These are phyloP conservation scores for Uloborus diversus DNA, from an alignment of 1,140 invertebrate genomes.

Conservation along the genomic window DNA sequence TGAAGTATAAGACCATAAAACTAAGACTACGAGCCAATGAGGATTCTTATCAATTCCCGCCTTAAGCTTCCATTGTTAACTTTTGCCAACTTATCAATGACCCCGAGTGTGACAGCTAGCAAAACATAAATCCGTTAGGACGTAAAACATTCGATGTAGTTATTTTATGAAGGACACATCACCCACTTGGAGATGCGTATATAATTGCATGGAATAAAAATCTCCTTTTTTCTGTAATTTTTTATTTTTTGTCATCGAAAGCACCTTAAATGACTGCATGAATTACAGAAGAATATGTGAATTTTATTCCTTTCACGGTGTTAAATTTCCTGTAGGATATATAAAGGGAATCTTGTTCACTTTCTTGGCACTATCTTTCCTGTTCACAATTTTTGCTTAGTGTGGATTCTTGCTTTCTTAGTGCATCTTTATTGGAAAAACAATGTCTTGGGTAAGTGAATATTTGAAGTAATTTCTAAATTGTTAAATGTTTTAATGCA, in stretches of 20 bases:
- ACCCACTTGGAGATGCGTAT: background rate
- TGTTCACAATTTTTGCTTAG: too few species aligned
- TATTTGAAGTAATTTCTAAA: too few species aligned
- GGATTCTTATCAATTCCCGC: background rate
- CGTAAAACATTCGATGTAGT: slow-evolving; percentile 26
- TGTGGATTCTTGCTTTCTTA: too few species aligned
- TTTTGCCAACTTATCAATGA: background rate
- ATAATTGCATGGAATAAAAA: slow-evolving; percentile 16
- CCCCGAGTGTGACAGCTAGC: slow-evolving; percentile 13
- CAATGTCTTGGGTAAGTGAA: too few species aligned
- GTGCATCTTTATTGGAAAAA: too few species aligned
- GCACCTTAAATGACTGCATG: slow-evolving; percentile 35
- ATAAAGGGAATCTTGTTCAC: too few species aligned
- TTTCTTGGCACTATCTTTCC: too few species aligned
- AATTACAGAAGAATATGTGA: slow-evolving; percentile 22
- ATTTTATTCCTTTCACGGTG: slow-evolving; percentile 9
- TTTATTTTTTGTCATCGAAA: slow-evolving; percentile 16
- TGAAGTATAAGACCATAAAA: too few species aligned
- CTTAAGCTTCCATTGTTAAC: slow-evolving; percentile 14
- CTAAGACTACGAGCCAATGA: too few species aligned
- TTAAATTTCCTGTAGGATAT: slow-evolving; percentile 1
- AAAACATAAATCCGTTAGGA: slow-evolving; percentile 10
- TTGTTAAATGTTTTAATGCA: too few species aligned
- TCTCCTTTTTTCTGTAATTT: background rate
- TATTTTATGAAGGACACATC: background rate